Base-by-base conservation (phyloP, 2,888 invertebrate genomes). In the Cylindroiulus punctatus region DNA sequence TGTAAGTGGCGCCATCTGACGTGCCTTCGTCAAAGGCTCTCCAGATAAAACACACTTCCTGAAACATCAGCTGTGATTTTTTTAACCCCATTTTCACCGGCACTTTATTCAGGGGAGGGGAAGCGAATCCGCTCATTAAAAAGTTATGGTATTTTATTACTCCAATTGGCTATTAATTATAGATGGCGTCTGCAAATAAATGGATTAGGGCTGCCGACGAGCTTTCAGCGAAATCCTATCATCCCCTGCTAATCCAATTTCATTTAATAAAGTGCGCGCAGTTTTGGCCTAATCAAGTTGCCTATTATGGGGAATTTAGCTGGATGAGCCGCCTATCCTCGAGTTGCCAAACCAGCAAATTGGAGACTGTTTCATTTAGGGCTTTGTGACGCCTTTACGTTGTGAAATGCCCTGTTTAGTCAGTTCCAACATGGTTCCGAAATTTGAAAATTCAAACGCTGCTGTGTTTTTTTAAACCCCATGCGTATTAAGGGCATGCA, bases 241-340 rank as follows among this genome's bases (percentile, higher is more conserved):
- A 76, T 76, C 76, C 76, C n/a, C 76, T 10, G 76, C 22, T 76
- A 76, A 76, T 76, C 76, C 76, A 76, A 76, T 76, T 76, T 76
- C 76, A 76, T 76, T 76, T 76, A 76, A 76, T 76, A 76, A 76
- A 76, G 76, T 76, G 76, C 76, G 76, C 76, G 26, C 26, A 76
- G 76, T 76, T 76, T 76, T 76, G 30, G 76, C 76, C 30, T 76
- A 76, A 76, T 76, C 76, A 30, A 76, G 30, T 76, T 76, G 76
- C 76, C 76, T 14, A 76, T 76, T 76, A 76, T 12, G 12, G 26
- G 14, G n/a, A 76, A 30, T 76, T 76, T 76, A 76, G 76, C 76
- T 76, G 14, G 22, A 22, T 30, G 76, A 26, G 30, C 14, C 10
- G 30, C 76, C 76, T 36, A 2, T 30, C 26, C 5, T 30, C 76